These are phyloP conservation scores for Agrochola litura DNA, from an alignment of 2,888 invertebrate species.

Conservation along the genomic window DNA sequence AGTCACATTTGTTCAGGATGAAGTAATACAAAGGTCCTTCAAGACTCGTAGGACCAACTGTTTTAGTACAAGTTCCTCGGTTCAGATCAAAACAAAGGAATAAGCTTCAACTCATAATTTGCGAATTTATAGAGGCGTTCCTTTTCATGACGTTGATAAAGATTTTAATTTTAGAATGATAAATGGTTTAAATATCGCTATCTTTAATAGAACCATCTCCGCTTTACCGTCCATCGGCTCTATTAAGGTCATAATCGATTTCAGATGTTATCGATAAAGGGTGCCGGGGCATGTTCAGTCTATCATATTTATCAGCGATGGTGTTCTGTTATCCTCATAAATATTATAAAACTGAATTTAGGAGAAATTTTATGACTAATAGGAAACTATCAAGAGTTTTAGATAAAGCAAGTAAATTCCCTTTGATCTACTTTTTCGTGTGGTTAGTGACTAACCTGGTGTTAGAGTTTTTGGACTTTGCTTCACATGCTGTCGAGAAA, in stretches of 20 bases:
- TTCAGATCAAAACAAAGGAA: not conserved
- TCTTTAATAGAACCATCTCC: slow-evolving; percentile 53
- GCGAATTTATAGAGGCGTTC: not conserved
- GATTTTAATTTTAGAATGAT: slow-evolving; percentile 44
- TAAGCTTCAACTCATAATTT: slow-evolving; percentile 4
- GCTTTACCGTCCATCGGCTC: slow-evolving; percentile 37
- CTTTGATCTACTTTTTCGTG: not conserved
- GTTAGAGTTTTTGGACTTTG: too few relatives aligned
- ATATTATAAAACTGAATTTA: slow-evolving; percentile 3
- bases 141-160: slow-evolving; percentile 38
- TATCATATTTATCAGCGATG: slow-evolving; percentile 42
- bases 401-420: not conserved
- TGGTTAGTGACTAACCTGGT: too few relatives aligned
- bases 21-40: not conserved
- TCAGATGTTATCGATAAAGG: slow-evolving; percentile 52
- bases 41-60: not conserved
- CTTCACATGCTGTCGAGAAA: too few relatives aligned
- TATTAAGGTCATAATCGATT: slow-evolving; percentile 56
- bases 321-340: slow-evolving; percentile 22
- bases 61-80: not conserved
- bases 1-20: not conserved
- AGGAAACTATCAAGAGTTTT: not conserved
- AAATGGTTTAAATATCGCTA: slow-evolving; percentile 47
- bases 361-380: slow-evolving; percentile 18
- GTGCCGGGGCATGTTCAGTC: slow-evolving; percentile 29